Evolutionary conservation across 2,888 invertebrate genomes (phyloP).

Genomic region (Nycteola revayana): DNA sequence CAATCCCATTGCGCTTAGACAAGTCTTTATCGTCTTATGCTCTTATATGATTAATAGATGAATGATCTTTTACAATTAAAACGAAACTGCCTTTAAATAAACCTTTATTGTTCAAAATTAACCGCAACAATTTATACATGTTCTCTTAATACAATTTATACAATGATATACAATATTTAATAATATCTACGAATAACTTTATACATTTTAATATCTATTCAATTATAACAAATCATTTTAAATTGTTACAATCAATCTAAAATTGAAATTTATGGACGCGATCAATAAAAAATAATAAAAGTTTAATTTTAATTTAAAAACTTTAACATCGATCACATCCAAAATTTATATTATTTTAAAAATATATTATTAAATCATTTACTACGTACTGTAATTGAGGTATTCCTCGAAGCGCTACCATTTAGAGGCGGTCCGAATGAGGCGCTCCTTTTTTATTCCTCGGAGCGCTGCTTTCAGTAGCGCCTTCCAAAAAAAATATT

Average conservation of each 20-base stretch:
- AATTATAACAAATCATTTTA: conserved; percentile 26
- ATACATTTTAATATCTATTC: conserved; percentile 18
- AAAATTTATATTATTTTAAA: conserved; percentile 45
- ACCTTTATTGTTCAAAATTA: conserved; percentile 44
- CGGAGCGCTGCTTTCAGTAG: no score
- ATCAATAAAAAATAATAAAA: conserved; percentile 48
- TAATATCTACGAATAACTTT: conserved; percentile 11
- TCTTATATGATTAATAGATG: no score
- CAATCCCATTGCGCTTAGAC: no score
- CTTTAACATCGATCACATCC: conserved; percentile 71
- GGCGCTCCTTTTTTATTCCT: no score
- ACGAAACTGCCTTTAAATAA: conserved; percentile 37
- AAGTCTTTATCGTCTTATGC: no score
- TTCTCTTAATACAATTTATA: conserved; percentile 42
- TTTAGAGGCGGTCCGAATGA: no score
- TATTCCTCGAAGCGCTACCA: no score
- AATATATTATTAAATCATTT: conserved; percentile 1
- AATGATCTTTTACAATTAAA: no score
- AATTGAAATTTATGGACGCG: conserved; percentile 59
- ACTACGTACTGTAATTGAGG: no score
- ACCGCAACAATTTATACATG: conserved; percentile 43
- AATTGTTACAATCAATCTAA: conserved; percentile 33
- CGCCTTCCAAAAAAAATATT: neutral
- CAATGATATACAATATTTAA: conserved; percentile 51
- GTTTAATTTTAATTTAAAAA: conserved; percentile 10